phyloP scores from a whole-genome alignment of 2,113 vertebrate genomes.

The Varanus komodoensis region DNA sequence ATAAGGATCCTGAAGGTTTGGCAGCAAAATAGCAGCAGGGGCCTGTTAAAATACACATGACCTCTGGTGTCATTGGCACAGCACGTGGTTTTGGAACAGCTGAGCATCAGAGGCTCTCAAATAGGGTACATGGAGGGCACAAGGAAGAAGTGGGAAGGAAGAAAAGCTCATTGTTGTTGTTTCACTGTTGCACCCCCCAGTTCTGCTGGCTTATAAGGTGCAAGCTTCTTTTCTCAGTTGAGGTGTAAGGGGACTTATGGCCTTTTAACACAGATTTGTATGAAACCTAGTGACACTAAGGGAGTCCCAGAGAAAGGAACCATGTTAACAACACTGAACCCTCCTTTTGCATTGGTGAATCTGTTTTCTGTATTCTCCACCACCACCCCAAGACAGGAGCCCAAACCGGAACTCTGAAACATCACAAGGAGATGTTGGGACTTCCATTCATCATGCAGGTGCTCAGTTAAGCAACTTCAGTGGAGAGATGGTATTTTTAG shows the following conservation, averaged over 20 bases:
- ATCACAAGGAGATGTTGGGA: neutral
- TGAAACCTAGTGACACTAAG: neutral
- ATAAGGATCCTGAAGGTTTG: slow-evolving; percentile 40
- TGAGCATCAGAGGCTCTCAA: neutral
- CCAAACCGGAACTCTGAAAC: neutral
- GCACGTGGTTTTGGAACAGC: neutral
- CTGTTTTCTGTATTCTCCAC: neutral
- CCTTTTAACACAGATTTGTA: neutral
- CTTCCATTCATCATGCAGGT: neutral
- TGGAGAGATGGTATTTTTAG: neutral
- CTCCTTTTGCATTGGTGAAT: neutral
- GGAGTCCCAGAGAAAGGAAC: neutral
- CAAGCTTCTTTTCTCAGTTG: neutral
- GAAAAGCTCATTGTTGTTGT: neutral
- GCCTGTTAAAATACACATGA: slow-evolving; percentile 45
- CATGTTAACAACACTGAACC: neutral
- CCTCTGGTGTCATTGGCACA: slow-evolving; percentile 9
- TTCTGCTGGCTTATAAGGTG: neutral
- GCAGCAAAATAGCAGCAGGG: slow-evolving; percentile 43
- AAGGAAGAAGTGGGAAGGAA: neutral
- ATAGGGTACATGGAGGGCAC: neutral
- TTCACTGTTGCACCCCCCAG: neutral
- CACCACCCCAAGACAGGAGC: neutral
- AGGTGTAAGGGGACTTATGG: neutral
- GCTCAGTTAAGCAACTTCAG: neutral